Evolutionary conservation across 1,140 invertebrate species (phyloP).

Genomic region (Hyles vespertilio): DNA sequence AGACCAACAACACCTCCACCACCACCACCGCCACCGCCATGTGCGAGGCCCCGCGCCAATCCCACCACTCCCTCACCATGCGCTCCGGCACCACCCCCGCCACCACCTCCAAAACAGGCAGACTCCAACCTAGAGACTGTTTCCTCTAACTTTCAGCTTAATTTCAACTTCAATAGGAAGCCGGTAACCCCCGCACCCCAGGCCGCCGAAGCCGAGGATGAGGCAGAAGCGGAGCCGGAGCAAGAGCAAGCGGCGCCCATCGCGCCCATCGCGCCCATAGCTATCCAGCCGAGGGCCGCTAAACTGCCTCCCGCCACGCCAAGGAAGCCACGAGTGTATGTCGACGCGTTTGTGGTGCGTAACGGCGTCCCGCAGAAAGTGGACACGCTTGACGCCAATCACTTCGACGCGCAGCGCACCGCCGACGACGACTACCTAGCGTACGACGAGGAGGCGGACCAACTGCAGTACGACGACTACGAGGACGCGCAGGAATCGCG

Average conservation of each 20-base stretch:
- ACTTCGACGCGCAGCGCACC: constrained; percentile 36
- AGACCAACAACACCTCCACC: constrained; percentile 44
- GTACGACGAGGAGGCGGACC: constrained; percentile 55
- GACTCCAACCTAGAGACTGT: constrained; percentile 54
- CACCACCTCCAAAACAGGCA: constrained; percentile 34
- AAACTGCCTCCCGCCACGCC: constrained; percentile 39
- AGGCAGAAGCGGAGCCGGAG: constrained; percentile 20
- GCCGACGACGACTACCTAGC: constrained; percentile 54
- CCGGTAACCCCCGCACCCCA: constrained; percentile 32
- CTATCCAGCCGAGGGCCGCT: constrained; percentile 47
- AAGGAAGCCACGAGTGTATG: constrained; percentile 61
- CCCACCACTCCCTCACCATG: constrained; percentile 48
- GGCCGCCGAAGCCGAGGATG: constrained; percentile 22
- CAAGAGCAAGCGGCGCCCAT: constrained; percentile 32
- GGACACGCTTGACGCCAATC: constrained; percentile 56
- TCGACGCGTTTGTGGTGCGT: constrained; percentile 69
- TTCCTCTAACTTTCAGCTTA: constrained; percentile 51
- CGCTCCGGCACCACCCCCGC: constrained; percentile 39
- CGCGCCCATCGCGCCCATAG: constrained; percentile 17
- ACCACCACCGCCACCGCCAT: constrained; percentile 46
- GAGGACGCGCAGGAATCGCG: constrained; percentile 59
- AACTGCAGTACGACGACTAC: constrained; percentile 54
- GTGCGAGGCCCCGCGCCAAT: constrained; percentile 42
- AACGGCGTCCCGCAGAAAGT: constrained; percentile 59
- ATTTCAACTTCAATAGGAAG: constrained; percentile 55